Percentiles rank a stretch among this genome's conserved stretches.
Conservation (phyloP, 2,113 vertebrate species). For the Gymnarchus niloticus region DNA sequence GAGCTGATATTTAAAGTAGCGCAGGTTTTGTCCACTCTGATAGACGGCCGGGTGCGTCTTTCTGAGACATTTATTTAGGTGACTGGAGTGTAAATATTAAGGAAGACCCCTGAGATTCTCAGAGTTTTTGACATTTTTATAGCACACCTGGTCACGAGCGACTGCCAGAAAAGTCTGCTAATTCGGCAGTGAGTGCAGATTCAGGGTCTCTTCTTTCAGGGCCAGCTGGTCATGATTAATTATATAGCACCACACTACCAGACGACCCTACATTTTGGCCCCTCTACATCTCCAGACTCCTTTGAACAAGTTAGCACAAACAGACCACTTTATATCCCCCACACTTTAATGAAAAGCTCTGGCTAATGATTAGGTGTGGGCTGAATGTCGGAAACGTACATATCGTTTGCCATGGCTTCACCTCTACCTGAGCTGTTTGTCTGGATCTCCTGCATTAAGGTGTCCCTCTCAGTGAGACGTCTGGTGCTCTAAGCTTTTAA, state of each 20-base stretch:
- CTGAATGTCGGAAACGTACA: neutral
- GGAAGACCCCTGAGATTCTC: neutral
- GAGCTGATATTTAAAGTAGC: neutral
- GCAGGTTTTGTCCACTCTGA: neutral
- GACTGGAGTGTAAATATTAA: neutral
- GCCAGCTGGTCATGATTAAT: conserved; percentile 1
- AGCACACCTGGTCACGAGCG: neutral
- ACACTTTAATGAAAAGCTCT: neutral
- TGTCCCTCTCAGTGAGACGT: neutral
- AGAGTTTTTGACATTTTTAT: neutral
- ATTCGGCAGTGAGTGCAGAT: neutral
- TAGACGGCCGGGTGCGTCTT: neutral
- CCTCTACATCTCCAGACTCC: neutral
- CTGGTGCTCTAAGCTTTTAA: neutral
- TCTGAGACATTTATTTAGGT: neutral
- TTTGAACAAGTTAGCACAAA: neutral
- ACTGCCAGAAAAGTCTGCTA: neutral
- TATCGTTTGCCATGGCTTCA: neutral
- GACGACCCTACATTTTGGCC: neutral
- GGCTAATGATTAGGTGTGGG: neutral
- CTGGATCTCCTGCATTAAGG: neutral
- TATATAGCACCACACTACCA: neutral
- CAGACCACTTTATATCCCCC: neutral
- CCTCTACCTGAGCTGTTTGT: neutral
- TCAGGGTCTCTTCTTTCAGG: neutral